phyloP scores from a whole-genome alignment of 1,140 invertebrate species.

The Delia radicum region DNA sequence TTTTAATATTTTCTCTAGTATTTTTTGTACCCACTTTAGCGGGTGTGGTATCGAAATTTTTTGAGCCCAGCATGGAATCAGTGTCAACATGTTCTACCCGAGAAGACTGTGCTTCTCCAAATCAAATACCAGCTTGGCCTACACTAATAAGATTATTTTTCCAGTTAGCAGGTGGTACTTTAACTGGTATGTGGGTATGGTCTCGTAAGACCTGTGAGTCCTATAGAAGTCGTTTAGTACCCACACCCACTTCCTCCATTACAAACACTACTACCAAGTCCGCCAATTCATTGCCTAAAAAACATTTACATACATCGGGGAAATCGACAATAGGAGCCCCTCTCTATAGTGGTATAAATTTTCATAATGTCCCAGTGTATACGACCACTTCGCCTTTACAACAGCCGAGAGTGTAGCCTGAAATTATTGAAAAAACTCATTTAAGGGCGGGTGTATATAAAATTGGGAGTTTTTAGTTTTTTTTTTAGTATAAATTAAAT shows the following conservation, averaged over 20 bases:
- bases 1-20: conserved; percentile 78
- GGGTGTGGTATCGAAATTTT: conserved; percentile 61
- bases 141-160: conserved; percentile 72
- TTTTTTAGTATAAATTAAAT: too few relatives aligned
- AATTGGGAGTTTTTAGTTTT: neutral
- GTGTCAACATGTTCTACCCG: conserved; percentile 59
- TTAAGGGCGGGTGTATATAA: conserved; percentile 17
- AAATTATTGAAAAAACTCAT: neutral
- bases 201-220: conserved; percentile 77
- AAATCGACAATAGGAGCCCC: conserved; percentile 39
- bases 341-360: conserved; percentile 52
- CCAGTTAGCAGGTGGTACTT: conserved; percentile 76
- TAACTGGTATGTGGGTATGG: conserved; percentile 89
- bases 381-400: conserved; percentile 33
- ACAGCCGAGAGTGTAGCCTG: conserved; percentile 37
- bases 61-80: conserved; percentile 61
- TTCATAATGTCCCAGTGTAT: conserved; percentile 53
- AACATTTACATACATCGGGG: conserved; percentile 47
- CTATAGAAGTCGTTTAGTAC: conserved; percentile 45
- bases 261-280: conserved; percentile 33
- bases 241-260: conserved; percentile 36
- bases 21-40: conserved; percentile 70
- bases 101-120: conserved; percentile 52
- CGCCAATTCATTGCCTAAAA: conserved; percentile 37
- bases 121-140: conserved; percentile 48